A percentile compares a stretch with the other conserved stretches of the same genome.
These are phyloP conservation scores for Mionectes macconnelli DNA, from an alignment of 2,113 vertebrate species.

Conservation along the genomic window DNA sequence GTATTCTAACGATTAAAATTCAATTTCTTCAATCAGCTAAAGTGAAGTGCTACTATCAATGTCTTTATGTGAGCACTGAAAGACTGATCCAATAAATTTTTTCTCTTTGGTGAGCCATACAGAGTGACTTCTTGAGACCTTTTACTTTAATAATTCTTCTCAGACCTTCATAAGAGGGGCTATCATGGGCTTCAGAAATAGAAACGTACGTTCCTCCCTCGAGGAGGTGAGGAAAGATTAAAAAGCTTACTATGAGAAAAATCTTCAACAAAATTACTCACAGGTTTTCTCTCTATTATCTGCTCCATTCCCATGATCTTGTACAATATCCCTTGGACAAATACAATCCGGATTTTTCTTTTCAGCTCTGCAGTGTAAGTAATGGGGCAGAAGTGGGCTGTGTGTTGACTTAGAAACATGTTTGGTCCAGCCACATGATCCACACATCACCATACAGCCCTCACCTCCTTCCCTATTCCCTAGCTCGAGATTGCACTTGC, in stretches of 20 bases:
- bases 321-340: not conserved
- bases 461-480: not conserved
- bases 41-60: not conserved
- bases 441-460: rapidly evolving
- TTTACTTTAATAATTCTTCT: constrained; percentile 7
- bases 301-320: not conserved
- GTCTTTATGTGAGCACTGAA: not conserved
- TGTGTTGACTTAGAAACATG: not conserved
- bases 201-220: not conserved
- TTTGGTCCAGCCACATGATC: not conserved
- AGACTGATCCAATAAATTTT: not conserved
- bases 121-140: not conserved
- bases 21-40: not conserved
- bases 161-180: not conserved
- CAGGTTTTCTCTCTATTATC: not conserved
- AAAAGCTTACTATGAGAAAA: not conserved
- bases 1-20: not conserved
- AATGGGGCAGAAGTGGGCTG: not conserved
- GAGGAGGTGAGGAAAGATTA: constrained; percentile 4
- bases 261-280: not conserved
- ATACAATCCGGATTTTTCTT: not conserved
- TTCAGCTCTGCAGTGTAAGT: not conserved
- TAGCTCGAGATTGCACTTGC: not conserved
- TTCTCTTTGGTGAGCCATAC: not conserved
- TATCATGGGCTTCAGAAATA: not conserved